Conservation (phyloP, 2,797 vertebrate species). For the Thripadectes ignobilis region DNA sequence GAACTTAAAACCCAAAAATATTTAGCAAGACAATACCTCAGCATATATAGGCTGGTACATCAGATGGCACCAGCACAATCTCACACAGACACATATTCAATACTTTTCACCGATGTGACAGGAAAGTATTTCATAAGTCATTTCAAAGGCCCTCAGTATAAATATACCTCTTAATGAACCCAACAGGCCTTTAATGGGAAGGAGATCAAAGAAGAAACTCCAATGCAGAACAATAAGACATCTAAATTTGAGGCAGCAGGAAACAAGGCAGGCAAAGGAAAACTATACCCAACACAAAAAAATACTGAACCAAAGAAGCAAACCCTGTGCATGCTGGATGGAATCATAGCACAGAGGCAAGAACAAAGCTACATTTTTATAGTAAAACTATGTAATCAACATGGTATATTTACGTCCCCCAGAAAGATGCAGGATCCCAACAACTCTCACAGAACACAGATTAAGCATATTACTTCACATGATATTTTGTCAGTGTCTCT, state of each 20-base stretch:
- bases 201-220: not conserved
- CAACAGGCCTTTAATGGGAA: not conserved
- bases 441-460: not conserved
- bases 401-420: not conserved
- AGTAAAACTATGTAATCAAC: not conserved
- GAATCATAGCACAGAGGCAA: not conserved
- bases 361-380: not conserved
- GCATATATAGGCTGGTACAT: not conserved
- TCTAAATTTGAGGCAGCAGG: not conserved
- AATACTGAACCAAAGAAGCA: not conserved
- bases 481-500: not conserved
- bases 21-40: not conserved
- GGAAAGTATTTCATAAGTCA: not conserved
- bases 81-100: not conserved
- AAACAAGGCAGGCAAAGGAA: constrained; percentile 2
- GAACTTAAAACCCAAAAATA: not conserved
- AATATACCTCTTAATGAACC: not conserved
- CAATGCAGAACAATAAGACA: not conserved
- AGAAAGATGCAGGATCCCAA: not conserved
- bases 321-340: not conserved
- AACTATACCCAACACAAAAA: not conserved
- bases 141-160: not conserved
- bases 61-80: not conserved
- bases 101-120: not conserved
- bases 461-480: not conserved